These are phyloP conservation scores for Ellobius talpinus DNA, from an alignment of 2,113 vertebrate species.

Conservation along the genomic window DNA sequence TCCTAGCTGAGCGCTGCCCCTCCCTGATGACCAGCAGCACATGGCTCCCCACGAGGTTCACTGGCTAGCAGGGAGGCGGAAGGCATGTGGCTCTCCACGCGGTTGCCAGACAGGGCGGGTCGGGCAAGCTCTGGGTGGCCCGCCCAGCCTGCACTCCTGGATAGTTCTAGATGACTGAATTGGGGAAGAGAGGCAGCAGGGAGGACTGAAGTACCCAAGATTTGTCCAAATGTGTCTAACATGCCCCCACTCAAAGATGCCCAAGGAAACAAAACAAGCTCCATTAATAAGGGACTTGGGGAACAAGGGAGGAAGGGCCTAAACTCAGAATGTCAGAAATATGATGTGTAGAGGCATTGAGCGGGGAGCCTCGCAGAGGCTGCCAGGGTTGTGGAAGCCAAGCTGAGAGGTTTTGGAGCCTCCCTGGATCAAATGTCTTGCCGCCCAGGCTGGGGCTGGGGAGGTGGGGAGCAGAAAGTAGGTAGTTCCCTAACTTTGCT, in stretches of 20 bases:
- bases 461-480: background rate
- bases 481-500: background rate
- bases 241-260: background rate
- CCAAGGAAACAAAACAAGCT: conserved; percentile 54
- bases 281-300: background rate
- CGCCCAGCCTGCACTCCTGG: background rate
- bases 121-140: background rate
- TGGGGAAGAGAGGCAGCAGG: background rate
- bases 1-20: background rate
- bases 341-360: background rate
- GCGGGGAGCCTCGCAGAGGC: background rate
- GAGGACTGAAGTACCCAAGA: background rate
- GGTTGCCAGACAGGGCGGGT: background rate
- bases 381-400: background rate
- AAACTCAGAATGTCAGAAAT: background rate
- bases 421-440: background rate
- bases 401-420: background rate
- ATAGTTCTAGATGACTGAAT: background rate
- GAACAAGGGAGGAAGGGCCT: background rate
- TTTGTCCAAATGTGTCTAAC: conserved; percentile 48
- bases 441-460: background rate
- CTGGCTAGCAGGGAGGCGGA: background rate
- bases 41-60: conserved; percentile 34
- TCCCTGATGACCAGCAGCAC: conserved; percentile 43
- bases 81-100: background rate